Base-by-base conservation (phyloP, 2,888 invertebrate species). In the Epinotia demarniana region DNA sequence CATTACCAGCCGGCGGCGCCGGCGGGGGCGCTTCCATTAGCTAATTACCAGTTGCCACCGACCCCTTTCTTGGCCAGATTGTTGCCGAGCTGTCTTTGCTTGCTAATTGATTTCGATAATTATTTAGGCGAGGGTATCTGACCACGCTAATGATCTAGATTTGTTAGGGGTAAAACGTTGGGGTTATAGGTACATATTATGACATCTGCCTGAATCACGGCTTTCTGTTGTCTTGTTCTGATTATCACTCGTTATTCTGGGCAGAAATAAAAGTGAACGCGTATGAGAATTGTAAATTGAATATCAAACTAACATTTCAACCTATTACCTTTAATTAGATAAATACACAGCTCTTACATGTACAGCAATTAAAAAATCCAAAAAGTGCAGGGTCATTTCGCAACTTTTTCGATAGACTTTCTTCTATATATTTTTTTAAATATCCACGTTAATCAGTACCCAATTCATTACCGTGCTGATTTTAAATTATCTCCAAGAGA, bases 11-110 rank as follows among this genome's bases (percentile, higher is more conserved):
- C 78, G 77, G 75, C 77, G 77, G 75, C 78, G 80, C 79, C 80
- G 82, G 79, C 80, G 78, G 80, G 79, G 81, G 79, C 76, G 66
- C 77, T 77, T 90, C 93, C 93, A 94, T 94, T 93, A 93, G 89
- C 89, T 93, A 94, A 94, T 93, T 93, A 93, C 86, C 86, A 80
- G 82, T 82, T 81, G 81, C 83, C 84, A 84, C 77, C 85, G 85
- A 89, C 90, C 90, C 92, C 92, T 91, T 92, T 91, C 91, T 89
- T 89, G 64, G 82, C 89, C 92, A 92, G 92, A 93, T 93, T 92
- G 90, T 89, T 89, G 84, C 87, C 85, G 79, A 79, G 80, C 80
- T 84, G 81, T 87, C 91, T 91, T 89, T 83, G 82, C 80, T 85
- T 85, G 85, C 89, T 92, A 92, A 92, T 92, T 92, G 92, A 87